A percentile compares a stretch with the other conserved stretches of the same genome.
These are phyloP conservation scores for Camelus bactrianus DNA, from an alignment of 2,113 vertebrate genomes.

Conservation along the genomic window DNA sequence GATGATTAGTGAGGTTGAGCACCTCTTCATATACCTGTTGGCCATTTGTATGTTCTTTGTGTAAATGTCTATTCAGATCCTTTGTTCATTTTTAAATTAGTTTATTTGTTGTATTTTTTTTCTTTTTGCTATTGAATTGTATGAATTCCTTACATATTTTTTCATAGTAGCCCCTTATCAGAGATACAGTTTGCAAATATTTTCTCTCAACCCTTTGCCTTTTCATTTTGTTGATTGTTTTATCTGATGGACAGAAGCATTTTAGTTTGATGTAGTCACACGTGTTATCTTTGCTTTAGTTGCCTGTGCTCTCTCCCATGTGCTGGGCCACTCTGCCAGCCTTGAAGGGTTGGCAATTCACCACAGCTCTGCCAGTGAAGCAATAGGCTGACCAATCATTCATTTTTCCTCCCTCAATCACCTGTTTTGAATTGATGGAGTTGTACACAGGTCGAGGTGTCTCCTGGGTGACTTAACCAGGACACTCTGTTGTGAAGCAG, in stretches of 20 bases:
- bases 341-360: background rate
- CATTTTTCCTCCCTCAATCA: background rate
- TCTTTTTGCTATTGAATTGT: background rate
- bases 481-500: background rate
- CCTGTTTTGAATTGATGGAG: background rate
- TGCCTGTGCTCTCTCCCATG: background rate
- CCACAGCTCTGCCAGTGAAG: background rate
- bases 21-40: no score
- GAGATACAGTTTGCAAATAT: background rate
- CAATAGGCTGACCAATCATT: background rate
- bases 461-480: background rate
- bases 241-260: background rate
- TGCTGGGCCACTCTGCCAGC: no score
- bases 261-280: background rate
- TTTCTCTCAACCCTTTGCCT: background rate
- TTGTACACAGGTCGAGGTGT: background rate
- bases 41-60: no score
- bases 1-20: no score
- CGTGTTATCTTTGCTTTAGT: background rate
- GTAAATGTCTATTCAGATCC: background rate
- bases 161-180: background rate
- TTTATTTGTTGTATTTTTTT: background rate
- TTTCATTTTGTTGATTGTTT: background rate
- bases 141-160: background rate
- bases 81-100: background rate